Evolutionary conservation across 2,797 vertebrate species (phyloP).

Genomic region (Girardinus metallicus): DNA sequence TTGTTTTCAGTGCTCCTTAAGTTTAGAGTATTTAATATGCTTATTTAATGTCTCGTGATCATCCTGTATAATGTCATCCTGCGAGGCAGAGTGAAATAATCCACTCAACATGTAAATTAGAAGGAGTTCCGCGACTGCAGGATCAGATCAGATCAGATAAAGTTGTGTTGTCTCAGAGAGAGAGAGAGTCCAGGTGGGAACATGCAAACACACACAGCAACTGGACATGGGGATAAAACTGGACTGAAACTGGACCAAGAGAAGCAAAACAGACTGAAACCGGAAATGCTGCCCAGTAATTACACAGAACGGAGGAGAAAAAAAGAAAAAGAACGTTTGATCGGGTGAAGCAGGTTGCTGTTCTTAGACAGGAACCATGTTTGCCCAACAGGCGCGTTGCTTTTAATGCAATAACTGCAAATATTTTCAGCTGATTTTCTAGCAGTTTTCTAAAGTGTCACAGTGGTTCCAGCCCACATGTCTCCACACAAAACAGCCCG

Average conservation of each 20-base stretch:
- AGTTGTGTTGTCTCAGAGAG: not conserved
- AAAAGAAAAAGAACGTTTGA: not conserved
- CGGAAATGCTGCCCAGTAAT: not conserved
- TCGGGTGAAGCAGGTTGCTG: not conserved
- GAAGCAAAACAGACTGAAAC: not conserved
- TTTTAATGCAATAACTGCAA: not conserved
- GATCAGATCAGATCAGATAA: constrained; percentile 15
- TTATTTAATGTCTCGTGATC: not conserved
- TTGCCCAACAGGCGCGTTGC: not conserved
- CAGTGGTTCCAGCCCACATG: not conserved
- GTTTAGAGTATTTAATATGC: not conserved
- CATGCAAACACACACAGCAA: not conserved
- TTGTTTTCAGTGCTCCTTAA: not conserved
- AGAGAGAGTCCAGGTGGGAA: not conserved
- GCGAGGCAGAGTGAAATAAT: not conserved
- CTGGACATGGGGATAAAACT: not conserved
- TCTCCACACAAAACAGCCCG: not conserved
- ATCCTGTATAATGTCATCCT: not conserved
- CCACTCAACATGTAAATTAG: constrained; percentile 8
- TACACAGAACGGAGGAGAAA: not conserved
- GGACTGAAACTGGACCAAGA: not conserved
- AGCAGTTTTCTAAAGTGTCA: not conserved
- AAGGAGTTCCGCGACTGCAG: not conserved
- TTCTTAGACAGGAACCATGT: not conserved
- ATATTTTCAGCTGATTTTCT: not conserved